Evolutionary conservation across 2,113 vertebrate species (phyloP).

Genomic region (Onychostruthus taczanowskii): DNA sequence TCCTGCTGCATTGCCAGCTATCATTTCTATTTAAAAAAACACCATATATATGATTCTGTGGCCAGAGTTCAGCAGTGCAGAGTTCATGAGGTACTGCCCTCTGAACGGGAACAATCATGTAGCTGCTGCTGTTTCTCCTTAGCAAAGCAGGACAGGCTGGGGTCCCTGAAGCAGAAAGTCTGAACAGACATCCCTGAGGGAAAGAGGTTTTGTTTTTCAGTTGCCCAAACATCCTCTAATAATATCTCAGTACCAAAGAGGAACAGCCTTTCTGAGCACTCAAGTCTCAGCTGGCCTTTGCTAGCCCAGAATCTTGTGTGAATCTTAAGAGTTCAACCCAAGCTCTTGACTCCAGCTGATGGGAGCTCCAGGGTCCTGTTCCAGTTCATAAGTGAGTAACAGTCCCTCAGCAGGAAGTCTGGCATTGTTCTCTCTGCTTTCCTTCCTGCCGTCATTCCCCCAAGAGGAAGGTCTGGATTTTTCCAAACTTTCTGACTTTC

Average conservation of each 20-base stretch:
- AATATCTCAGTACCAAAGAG: background rate
- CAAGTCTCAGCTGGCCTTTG: background rate
- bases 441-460: slow-evolving; percentile 8
- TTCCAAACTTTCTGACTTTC: slow-evolving; percentile 26
- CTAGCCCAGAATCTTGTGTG: background rate
- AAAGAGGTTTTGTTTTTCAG: background rate
- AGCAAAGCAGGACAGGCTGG: background rate
- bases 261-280: background rate
- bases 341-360: background rate
- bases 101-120: background rate
- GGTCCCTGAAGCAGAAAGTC: background rate
- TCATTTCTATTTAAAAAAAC: background rate
- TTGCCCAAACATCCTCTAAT: background rate
- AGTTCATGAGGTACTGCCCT: background rate
- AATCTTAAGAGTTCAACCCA: background rate
- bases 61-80: background rate
- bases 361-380: background rate
- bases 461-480: background rate
- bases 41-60: background rate
- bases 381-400: slow-evolving; percentile 19
- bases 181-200: background rate
- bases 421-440: slow-evolving; percentile 46
- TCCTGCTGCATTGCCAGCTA: background rate
- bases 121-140: background rate
- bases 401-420: slow-evolving; percentile 47